Base-by-base conservation (phyloP, 2,113 vertebrate genomes). In the Pachyramphus minor region DNA sequence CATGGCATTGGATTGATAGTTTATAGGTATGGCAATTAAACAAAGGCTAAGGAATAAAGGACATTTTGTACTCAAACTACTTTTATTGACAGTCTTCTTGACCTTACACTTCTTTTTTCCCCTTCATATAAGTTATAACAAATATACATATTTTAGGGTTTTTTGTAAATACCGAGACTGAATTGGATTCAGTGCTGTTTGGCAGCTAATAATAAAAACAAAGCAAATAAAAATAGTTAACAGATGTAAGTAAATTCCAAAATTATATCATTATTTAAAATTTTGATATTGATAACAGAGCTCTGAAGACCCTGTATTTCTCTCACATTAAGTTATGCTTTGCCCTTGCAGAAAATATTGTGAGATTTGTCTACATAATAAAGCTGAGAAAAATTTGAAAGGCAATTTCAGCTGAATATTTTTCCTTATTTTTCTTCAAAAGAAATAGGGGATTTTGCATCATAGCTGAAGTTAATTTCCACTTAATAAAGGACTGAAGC, bases 201-300 rank as follows among this genome's bases (percentile, higher is more conserved):
- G 33, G 69, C 31, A 21, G 7, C 18, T 72, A 83, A n/a, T 0
- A 1, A 59, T 33, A 56, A 71, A 80, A 25, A 5, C 20, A 75
- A 59, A 33, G 33, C 5, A 84, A 80, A 73, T 33, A 1, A 60
- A 60, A 83, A 59, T 5, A 63, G 17, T 14, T 63, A 95, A n/a
- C 2, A 59, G 30, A 41, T 74, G 5, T 27, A 19, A 4, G 59
- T 55, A 10, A 42, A 20, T 1, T 8, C 0, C 0, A 76, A 72
- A 16, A 30, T 27, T 42, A 23, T 59, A 33, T 8, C 0, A 71
- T 50, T 45, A 47, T 71, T 77, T 69, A 16, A 45, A 45, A 39
- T n/a, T 35, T 72, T 60, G 11, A 19, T 59, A 42, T 37, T 41
- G 20, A 16, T 71, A 81, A 63, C 8, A 37, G 6, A 87, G 35